Base-by-base conservation (phyloP, 2,113 vertebrate species). In the Uropsilus gracilis region DNA sequence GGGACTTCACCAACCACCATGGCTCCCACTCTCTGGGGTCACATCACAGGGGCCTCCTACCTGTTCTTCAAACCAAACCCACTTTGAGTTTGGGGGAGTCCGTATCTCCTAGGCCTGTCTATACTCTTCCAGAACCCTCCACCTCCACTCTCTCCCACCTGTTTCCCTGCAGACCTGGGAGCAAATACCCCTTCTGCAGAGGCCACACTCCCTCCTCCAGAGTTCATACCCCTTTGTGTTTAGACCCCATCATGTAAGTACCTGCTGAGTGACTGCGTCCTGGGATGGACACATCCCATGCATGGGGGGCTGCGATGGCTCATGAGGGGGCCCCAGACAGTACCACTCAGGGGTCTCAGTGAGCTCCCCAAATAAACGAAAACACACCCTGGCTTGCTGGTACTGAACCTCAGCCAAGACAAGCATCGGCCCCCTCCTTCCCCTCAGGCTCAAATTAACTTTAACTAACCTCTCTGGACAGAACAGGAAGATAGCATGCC, bases 171-270 rank as follows among this genome's bases (percentile, higher is more conserved):
- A 34, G 39, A 64, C 46, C 39, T 20, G 11, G 0, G 37, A 18
- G 39, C 75, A 46, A 24, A 77, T 11, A n/a, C 8, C 24, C 8
- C 28, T 55, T 76, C 26, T 34, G 42, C 26, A 39, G 1, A 6
- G 46, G 32, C 48, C 50, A 22, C 34, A 6, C 4, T 3, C 24
- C 14, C 28, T 32, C 34, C 24, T 24, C 32, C 22, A 10, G 18
- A 46, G 17, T 9, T 10, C 39, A 8, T 44, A 16, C 28, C 55
- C 18, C 18, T 55, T 24, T 64, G 53, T 4, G 14, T 46, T 14
- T 44, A 1, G 1, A 2, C 44, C 50, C 61, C 12, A 13, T 24
- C 37, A 1, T 0, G 26, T 14, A n/a, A 53, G 12, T 1, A 2
- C 2, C 10, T 3, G 12, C 50, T 46, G 50, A 3, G 0, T 1